These are phyloP conservation scores for Caenorhabditis elegans DNA, from an alignment of 1,140 invertebrate genomes.

Conservation along the genomic window DNA sequence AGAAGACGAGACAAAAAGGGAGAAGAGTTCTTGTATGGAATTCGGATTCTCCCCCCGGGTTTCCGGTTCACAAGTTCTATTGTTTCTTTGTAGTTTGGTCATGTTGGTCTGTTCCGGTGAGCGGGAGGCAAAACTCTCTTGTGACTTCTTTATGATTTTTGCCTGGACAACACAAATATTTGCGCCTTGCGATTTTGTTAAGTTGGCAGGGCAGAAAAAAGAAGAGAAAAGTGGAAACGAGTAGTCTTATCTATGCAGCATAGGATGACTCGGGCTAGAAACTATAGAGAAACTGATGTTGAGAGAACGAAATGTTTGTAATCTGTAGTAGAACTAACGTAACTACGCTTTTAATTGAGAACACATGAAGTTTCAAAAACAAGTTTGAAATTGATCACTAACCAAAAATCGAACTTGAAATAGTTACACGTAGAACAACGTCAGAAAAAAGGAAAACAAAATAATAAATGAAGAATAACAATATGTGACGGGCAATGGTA, in stretches of 20 bases:
- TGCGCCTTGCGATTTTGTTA: not conserved
- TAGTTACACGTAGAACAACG: not conserved
- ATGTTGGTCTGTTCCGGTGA: constrained; percentile 7
- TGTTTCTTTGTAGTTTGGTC: constrained; percentile 25
- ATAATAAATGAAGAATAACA: not conserved
- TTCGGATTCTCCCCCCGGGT: not conserved
- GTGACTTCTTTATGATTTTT: constrained; percentile 28
- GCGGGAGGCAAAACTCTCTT: not conserved
- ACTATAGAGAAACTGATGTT: not conserved
- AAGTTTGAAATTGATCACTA: not conserved
- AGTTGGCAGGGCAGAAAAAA: not conserved
- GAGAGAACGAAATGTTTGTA: no score
- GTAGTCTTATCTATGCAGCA: not conserved
- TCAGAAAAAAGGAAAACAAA: not conserved
- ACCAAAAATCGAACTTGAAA: not conserved
- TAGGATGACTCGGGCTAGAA: not conserved
- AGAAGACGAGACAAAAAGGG: no score
- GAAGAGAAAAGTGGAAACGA: not conserved
- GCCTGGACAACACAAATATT: constrained; percentile 3
- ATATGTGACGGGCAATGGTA: not conserved
- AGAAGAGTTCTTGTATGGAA: no score
- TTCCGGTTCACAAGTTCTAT: not conserved
- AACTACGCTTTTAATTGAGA: no score
- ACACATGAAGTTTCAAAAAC: not conserved
- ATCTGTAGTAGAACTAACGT: no score